phyloP scores from a whole-genome alignment of 2,888 invertebrate species.

The Nowickia ferox region DNA sequence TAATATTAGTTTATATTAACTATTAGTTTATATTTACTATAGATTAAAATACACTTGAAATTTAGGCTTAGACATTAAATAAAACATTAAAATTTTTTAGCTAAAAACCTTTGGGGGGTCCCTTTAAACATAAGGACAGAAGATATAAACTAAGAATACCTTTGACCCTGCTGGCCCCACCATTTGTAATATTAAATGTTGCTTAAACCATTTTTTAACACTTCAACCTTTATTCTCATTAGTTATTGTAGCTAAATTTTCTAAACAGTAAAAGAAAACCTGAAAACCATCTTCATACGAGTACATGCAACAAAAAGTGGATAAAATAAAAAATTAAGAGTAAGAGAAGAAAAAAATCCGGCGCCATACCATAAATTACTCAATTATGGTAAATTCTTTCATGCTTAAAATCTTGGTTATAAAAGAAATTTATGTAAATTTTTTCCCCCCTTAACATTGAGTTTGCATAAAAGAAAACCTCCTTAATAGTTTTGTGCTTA shows the following conservation, averaged over 20 bases:
- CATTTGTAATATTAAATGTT: too few species aligned
- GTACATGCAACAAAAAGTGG: not conserved
- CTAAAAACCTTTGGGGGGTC: too few species aligned
- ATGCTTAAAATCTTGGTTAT: slow-evolving; percentile 56
- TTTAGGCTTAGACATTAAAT: too few species aligned
- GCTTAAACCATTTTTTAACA: not conserved
- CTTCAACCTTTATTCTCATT: not conserved
- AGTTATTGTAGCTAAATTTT: not conserved
- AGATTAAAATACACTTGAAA: too few species aligned
- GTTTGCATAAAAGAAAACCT: slow-evolving; percentile 26
- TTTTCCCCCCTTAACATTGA: slow-evolving; percentile 33
- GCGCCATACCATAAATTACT: slow-evolving; percentile 61
- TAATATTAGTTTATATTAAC: too few species aligned
- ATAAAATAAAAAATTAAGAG: slow-evolving; percentile 1
- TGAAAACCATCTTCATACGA: slow-evolving; percentile 3
- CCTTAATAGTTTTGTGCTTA: slow-evolving; percentile 14
- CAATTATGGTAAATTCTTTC: slow-evolving; percentile 64
- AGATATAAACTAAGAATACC: too few species aligned
- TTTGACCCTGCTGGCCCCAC: not conserved
- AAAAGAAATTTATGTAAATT: slow-evolving; percentile 66
- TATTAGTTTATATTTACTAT: too few species aligned
- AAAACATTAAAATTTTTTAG: too few species aligned
- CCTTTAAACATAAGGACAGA: too few species aligned
- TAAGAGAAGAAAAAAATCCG: slow-evolving; percentile 26
- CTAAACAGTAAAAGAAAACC: slow-evolving; percentile 17